phyloP scores from a whole-genome alignment of 2,797 vertebrate species.

The Syngnathus rostellatus region DNA sequence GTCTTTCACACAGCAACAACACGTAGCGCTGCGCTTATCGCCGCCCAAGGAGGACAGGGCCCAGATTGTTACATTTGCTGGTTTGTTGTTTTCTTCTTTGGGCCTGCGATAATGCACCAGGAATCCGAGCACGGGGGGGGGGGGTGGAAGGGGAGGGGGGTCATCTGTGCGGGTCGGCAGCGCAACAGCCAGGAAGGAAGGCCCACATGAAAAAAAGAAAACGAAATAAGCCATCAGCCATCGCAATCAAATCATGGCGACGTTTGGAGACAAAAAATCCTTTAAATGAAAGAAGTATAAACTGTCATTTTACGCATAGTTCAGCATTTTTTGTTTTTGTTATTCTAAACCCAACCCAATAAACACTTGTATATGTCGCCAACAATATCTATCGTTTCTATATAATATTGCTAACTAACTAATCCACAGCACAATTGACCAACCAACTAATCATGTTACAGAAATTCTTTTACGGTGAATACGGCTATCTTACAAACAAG shows the following conservation, averaged over 20 bases:
- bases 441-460: too few species aligned
- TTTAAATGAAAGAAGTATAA: background rate
- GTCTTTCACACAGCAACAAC: slow-evolving; percentile 83
- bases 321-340: background rate
- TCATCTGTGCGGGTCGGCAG: slow-evolving; percentile 47
- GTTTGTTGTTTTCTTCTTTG: slow-evolving; percentile 66
- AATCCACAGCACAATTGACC: too few species aligned
- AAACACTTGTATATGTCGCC: too few species aligned
- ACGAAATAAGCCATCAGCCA: background rate
- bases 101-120: slow-evolving; percentile 64
- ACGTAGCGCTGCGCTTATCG: slow-evolving; percentile 78
- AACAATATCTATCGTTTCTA: background rate
- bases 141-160: background rate
- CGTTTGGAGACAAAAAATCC: background rate
- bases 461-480: too few species aligned
- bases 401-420: too few species aligned
- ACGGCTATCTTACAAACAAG: too few species aligned
- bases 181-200: slow-evolving; percentile 42
- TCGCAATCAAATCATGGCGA: background rate
- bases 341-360: background rate
- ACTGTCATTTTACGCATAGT: too few species aligned
- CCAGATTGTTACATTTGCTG: slow-evolving; percentile 81
- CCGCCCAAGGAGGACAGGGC: slow-evolving; percentile 70
- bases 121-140: slow-evolving; percentile 51
- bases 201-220: slow-evolving; percentile 44